A percentile compares a stretch with the other conserved stretches of the same genome.
Conservation (phyloP, 2,888 invertebrate species). For the Erebia palarica region DNA sequence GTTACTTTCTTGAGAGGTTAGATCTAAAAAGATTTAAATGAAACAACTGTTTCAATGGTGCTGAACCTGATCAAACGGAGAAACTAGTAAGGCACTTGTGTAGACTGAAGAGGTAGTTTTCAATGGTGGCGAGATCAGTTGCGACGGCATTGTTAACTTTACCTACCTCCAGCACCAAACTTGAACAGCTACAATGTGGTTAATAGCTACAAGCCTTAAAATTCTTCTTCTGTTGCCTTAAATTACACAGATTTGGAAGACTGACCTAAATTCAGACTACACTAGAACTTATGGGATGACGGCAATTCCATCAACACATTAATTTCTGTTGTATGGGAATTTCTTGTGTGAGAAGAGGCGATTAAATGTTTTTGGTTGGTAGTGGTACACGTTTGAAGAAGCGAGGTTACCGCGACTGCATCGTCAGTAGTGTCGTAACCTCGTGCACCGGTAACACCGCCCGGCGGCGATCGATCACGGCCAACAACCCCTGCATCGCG, state of each 20-base stretch:
- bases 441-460: constrained; percentile 67
- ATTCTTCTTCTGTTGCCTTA: no score
- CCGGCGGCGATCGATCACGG: constrained; percentile 71
- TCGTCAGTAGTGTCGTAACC: constrained; percentile 65
- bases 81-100: background rate
- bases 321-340: no score
- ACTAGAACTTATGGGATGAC: background rate
- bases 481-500: constrained; percentile 72
- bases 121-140: background rate
- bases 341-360: no score
- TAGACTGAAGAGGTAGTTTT: background rate
- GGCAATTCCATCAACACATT: no score
- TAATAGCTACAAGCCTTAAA: no score
- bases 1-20: background rate
- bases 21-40: background rate
- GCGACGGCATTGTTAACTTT: background rate
- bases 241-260: no score
- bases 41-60: background rate
- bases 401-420: constrained; percentile 52
- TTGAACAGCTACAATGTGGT: background rate
- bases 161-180: background rate
- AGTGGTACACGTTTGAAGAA: background rate
- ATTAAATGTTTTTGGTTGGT: no score
- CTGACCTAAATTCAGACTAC: no score
- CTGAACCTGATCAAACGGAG: background rate